phyloP scores from a whole-genome alignment of 2,797 vertebrate species.

The Chloroceryle amazona region DNA sequence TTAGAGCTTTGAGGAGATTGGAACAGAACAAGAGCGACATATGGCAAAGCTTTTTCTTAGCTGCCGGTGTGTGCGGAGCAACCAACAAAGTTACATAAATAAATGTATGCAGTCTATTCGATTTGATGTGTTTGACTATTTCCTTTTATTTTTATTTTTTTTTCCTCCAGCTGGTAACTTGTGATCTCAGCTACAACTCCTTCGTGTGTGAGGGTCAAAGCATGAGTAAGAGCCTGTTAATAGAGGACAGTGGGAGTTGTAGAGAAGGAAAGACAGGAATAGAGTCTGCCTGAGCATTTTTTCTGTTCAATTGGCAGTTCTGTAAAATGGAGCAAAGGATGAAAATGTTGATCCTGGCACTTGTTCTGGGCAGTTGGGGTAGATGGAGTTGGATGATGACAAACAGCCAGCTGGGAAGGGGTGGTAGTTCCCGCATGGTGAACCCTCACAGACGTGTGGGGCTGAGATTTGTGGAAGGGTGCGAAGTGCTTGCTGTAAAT shows the following conservation, averaged over 20 bases:
- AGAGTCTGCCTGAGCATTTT: not conserved
- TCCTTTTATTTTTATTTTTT: not conserved
- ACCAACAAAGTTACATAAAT: constrained; percentile 7
- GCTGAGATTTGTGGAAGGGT: not conserved
- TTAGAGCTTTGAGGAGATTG: not conserved
- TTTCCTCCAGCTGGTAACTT: constrained; percentile 36
- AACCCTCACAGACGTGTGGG: accelerated
- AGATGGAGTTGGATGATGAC: not conserved
- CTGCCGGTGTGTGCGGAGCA: not conserved
- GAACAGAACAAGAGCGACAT: not conserved
- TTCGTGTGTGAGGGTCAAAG: constrained; percentile 3
- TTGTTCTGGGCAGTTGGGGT: not conserved
- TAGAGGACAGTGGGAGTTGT: constrained; percentile 45
- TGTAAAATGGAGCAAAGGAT: not conserved
- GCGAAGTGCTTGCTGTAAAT: accelerated
- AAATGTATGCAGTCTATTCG: not conserved
- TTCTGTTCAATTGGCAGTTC: not conserved
- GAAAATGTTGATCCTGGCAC: not conserved
- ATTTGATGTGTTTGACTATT: not conserved
- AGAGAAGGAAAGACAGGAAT: not conserved
- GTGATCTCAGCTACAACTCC: constrained; percentile 27
- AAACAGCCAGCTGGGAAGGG: not conserved
- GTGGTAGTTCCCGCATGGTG: not conserved
- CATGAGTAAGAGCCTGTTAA: constrained; percentile 58
- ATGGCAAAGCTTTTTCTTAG: constrained; percentile 1